phyloP scores from a whole-genome alignment of 2,888 invertebrate species.

The Lycophotia porphyrea region DNA sequence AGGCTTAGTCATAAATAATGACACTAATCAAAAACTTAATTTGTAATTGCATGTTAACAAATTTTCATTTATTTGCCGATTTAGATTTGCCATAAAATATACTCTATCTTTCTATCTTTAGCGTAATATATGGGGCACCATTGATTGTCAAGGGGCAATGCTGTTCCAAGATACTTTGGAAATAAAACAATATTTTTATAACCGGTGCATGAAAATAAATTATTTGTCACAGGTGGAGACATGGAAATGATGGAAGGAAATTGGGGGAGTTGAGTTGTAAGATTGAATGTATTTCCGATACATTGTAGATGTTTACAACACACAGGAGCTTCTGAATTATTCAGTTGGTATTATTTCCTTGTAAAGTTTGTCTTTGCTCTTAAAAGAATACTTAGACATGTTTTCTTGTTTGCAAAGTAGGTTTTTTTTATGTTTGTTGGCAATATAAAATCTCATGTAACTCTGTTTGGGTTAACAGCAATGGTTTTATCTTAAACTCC shows the following conservation, averaged over 20 bases:
- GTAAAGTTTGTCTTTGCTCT: neutral
- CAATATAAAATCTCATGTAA: neutral
- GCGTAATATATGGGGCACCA: constrained; percentile 16
- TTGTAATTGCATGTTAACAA: neutral
- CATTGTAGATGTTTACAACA: constrained; percentile 1
- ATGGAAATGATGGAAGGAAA: constrained; percentile 7
- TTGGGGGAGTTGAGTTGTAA: constrained; percentile 6
- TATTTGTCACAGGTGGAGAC: neutral
- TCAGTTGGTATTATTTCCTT: neutral
- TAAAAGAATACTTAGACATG: constrained; percentile 10
- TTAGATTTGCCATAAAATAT: no score
- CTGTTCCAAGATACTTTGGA: neutral
- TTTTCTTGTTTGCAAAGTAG: neutral
- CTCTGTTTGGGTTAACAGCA: neutral
- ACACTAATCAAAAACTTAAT: neutral
- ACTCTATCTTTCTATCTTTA: no score
- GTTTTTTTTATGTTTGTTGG: constrained; percentile 7
- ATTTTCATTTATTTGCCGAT: neutral
- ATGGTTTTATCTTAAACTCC: neutral
- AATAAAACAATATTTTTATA: constrained; percentile 20
- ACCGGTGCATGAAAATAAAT: neutral
- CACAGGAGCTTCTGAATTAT: neutral
- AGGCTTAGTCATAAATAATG: neutral
- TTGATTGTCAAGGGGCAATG: neutral
- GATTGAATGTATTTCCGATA: constrained; percentile 29